phyloP scores from a whole-genome alignment of 2,888 invertebrate genomes.

The Urechis unicinctus region DNA sequence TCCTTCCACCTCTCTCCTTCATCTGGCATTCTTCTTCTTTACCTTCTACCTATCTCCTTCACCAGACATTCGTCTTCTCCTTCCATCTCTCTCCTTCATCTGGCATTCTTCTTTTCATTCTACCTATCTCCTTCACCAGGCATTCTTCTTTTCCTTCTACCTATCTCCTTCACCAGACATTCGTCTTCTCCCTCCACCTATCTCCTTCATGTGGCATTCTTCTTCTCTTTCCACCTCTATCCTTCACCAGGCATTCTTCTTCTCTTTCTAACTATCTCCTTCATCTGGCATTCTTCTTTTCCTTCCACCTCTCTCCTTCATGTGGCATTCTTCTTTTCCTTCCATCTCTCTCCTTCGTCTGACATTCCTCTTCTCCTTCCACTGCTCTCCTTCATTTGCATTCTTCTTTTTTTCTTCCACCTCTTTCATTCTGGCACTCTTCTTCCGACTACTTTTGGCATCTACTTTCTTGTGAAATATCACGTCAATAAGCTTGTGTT shows the following conservation, averaged over 20 bases:
- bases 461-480: too few species aligned
- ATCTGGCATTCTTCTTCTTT: background rate
- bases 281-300: background rate
- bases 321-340: too few species aligned
- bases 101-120: background rate
- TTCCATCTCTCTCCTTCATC: background rate
- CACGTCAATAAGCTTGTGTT: too few species aligned
- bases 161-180: background rate
- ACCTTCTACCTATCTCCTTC: background rate
- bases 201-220: background rate
- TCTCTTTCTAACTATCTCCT: background rate
- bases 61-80: too few species aligned
- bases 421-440: too few species aligned
- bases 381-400: background rate
- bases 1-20: background rate
- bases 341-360: background rate
- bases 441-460: too few species aligned
- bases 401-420: too few species aligned
- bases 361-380: background rate
- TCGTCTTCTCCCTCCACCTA: background rate
- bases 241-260: background rate
- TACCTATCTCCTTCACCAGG: background rate
- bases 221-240: background rate
- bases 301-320: background rate
- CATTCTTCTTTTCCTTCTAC: background rate